These are phyloP conservation scores for Dolomedes plantarius DNA, from an alignment of 2,888 invertebrate genomes.

Conservation along the genomic window DNA sequence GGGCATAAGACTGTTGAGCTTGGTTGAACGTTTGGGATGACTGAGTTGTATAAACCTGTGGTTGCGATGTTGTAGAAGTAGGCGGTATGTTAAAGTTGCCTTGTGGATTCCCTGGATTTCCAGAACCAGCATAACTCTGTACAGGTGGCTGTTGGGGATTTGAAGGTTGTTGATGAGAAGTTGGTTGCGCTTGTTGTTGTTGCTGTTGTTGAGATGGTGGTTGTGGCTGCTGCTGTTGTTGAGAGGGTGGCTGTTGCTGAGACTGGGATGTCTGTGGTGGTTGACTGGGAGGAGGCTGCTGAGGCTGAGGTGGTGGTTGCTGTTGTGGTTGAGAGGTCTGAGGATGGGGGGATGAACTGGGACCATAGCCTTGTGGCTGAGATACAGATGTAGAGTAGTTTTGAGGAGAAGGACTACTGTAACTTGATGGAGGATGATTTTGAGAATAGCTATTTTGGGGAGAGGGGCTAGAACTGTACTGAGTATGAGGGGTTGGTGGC, in stretches of 20 bases:
- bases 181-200: conserved; percentile 20
- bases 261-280: background rate
- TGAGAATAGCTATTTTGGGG: conserved; percentile 72
- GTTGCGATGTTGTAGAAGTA: conserved; percentile 36
- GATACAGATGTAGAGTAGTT: conserved; percentile 78
- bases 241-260: conserved; percentile 7
- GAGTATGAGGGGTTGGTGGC: conserved; percentile 44
- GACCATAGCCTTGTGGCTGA: conserved; percentile 54
- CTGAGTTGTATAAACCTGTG: conserved; percentile 57
- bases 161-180: conserved; percentile 18
- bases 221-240: conserved; percentile 8
- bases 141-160: conserved; percentile 31
- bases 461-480: conserved; percentile 73
- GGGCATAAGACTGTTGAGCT: conserved; percentile 49
- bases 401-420: conserved; percentile 79
- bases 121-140: background rate
- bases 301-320: conserved; percentile 71
- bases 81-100: conserved; percentile 27
- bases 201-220: conserved; percentile 24
- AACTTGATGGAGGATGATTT: conserved; percentile 74
- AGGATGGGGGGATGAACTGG: conserved; percentile 61
- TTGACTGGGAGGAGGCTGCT: background rate
- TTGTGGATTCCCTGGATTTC: conserved; percentile 13
- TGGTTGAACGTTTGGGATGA: conserved; percentile 61
- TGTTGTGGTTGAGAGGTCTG: conserved; percentile 44